These are phyloP conservation scores for Actenoides lindsayi DNA, from an alignment of 2,113 vertebrate species.

Conservation along the genomic window DNA sequence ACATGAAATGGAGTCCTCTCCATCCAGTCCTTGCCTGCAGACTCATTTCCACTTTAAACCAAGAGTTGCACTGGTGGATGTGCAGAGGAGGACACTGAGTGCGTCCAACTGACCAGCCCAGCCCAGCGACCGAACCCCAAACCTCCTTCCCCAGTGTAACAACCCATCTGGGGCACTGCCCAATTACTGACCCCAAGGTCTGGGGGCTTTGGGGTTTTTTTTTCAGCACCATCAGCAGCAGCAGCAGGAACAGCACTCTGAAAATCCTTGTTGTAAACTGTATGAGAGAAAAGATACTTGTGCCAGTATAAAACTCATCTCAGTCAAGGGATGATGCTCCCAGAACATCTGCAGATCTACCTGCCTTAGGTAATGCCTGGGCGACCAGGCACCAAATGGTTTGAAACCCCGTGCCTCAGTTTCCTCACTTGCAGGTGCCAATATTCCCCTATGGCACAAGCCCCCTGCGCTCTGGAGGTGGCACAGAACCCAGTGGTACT, in stretches of 20 bases:
- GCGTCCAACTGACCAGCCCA: not conserved
- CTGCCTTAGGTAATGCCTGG: not conserved
- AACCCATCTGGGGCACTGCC: not conserved
- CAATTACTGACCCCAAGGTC: fast-evolving
- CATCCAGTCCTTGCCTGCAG: not conserved
- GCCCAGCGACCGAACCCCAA: not conserved
- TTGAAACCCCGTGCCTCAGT: not conserved
- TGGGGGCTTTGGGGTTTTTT: fast-evolving
- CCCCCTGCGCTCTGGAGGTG: not conserved
- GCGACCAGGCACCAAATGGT: fast-evolving
- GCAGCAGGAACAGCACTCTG: not conserved
- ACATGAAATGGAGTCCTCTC: not conserved
- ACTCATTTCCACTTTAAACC: not conserved
- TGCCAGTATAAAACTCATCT: not conserved
- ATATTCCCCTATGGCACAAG: not conserved
- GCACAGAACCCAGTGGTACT: not conserved
- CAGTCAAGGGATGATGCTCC: not conserved
- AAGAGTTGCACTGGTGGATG: not conserved
- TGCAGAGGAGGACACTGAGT: not conserved
- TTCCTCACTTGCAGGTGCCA: not conserved
- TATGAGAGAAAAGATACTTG: fast-evolving
- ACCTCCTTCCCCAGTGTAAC: not conserved
- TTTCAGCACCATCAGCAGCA: not conserved
- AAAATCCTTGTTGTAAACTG: not conserved
- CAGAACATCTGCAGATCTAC: not conserved